These are phyloP conservation scores for Cheilosia grossa DNA, from an alignment of 2,888 invertebrate genomes.

Conservation along the genomic window DNA sequence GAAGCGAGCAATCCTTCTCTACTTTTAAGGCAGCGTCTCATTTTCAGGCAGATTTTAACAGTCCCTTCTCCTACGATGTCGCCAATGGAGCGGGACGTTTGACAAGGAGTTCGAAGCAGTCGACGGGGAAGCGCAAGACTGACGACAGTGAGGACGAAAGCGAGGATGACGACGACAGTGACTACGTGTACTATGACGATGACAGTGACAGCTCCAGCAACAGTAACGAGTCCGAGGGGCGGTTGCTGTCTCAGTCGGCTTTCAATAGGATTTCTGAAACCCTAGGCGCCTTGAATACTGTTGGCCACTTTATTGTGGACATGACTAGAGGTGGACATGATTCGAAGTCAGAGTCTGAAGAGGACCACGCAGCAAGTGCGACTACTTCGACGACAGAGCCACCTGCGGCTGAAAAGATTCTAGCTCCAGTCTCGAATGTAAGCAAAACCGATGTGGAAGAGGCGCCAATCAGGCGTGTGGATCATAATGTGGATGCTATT, in stretches of 20 bases:
- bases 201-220: slow-evolving; percentile 76
- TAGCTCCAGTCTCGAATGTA: slow-evolving; percentile 1
- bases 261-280: slow-evolving; percentile 87
- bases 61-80: slow-evolving; percentile 76
- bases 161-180: slow-evolving; percentile 75
- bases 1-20: slow-evolving; percentile 78
- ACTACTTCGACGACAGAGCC: slow-evolving; percentile 24
- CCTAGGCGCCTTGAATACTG: slow-evolving; percentile 92
- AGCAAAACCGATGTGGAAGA: slow-evolving; percentile 17
- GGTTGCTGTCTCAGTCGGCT: slow-evolving; percentile 86
- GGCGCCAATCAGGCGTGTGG: slow-evolving; percentile 52
- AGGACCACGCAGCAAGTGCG: slow-evolving; percentile 40
- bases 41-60: slow-evolving; percentile 81
- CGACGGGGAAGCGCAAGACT: slow-evolving; percentile 56
- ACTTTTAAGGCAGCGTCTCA: slow-evolving; percentile 83
- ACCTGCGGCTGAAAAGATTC: slow-evolving; percentile 58
- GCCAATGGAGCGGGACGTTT: slow-evolving; percentile 56
- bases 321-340: slow-evolving; percentile 86
- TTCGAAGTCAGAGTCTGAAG: slow-evolving; percentile 77
- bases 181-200: slow-evolving; percentile 47
- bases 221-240: slow-evolving; percentile 82
- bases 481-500: slow-evolving; percentile 49
- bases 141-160: slow-evolving; percentile 79
- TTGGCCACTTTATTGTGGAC: slow-evolving; percentile 93
- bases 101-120: slow-evolving; percentile 57